These are phyloP conservation scores for Epizoanthus ramosus DNA, from an alignment of 92 coral and sea anemone genomes.

Conservation along the genomic window DNA sequence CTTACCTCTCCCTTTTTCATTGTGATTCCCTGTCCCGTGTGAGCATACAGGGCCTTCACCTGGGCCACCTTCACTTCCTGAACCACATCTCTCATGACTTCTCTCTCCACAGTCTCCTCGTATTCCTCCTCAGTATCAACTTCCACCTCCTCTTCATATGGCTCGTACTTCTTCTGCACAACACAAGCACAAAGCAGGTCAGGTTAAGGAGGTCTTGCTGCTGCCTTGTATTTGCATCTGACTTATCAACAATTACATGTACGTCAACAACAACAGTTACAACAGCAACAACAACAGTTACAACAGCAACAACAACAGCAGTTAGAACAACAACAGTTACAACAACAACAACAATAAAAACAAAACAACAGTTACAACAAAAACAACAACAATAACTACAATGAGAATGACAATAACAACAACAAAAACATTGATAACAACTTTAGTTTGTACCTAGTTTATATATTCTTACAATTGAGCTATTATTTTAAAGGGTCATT, in stretches of 20 bases:
- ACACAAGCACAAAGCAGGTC: background rate
- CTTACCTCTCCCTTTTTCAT: slow-evolving; percentile 91
- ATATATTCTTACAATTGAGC: too few species aligned
- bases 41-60: slow-evolving; percentile 81
- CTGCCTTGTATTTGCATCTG: too few species aligned
- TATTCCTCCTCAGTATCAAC: slow-evolving; percentile 96
- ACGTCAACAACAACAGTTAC: too few species aligned
- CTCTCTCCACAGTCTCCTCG: slow-evolving; percentile 85
- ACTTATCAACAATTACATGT: too few species aligned
- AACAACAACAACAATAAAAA: too few species aligned
- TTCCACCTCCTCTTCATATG: slow-evolving; percentile 84
- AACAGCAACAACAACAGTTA: too few species aligned
- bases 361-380: too few species aligned
- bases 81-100: slow-evolving; percentile 81
- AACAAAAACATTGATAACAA: background rate
- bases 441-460: background rate
- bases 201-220: too few species aligned
- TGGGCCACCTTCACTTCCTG: slow-evolving; percentile 89
- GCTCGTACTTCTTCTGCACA: slow-evolving; percentile 63
- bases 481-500: too few species aligned
- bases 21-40: slow-evolving; percentile 83
- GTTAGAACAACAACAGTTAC: too few species aligned
- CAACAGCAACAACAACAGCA: too few species aligned
- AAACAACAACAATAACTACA: too few species aligned
- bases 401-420: background rate